phyloP scores from a whole-genome alignment of 2,797 vertebrate species.

The Nothura maculosa region DNA sequence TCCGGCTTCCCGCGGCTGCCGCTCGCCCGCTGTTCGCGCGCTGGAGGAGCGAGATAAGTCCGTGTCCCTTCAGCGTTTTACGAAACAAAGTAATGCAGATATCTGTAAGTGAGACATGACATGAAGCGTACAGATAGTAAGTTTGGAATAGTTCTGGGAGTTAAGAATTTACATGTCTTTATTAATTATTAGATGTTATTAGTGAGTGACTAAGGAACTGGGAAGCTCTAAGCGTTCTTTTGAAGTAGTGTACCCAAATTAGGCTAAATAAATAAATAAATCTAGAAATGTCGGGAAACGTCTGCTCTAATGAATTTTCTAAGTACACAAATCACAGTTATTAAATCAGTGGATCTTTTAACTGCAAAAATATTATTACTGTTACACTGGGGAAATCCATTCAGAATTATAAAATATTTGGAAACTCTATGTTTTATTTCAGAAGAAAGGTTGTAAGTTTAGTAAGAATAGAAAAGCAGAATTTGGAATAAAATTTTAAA shows the following conservation, averaged over 20 bases:
- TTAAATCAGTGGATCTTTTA: slow-evolving; percentile 75
- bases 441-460: background rate
- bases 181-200: slow-evolving; percentile 82
- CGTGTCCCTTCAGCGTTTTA: slow-evolving; percentile 72
- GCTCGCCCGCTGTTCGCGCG: slow-evolving; percentile 41
- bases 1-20: slow-evolving; percentile 13
- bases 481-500: slow-evolving; percentile 24
- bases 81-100: slow-evolving; percentile 77
- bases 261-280: slow-evolving; percentile 79
- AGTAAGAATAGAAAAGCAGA: background rate
- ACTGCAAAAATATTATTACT: slow-evolving; percentile 74
- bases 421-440: slow-evolving; percentile 37
- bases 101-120: slow-evolving; percentile 76
- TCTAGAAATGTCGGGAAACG: slow-evolving; percentile 58
- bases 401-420: slow-evolving; percentile 63
- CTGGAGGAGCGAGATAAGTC: slow-evolving; percentile 60
- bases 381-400: slow-evolving; percentile 62
- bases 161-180: slow-evolving; percentile 81
- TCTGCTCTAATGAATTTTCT: slow-evolving; percentile 75
- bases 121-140: slow-evolving; percentile 74
- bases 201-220: slow-evolving; percentile 80
- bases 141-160: slow-evolving; percentile 80
- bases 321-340: slow-evolving; percentile 74
- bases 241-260: slow-evolving; percentile 81
- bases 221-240: slow-evolving; percentile 79